Percentiles rank a stretch among this genome's conserved stretches.
phyloP scores from a whole-genome alignment of 2,888 invertebrate genomes.

The Eulithis testata region DNA sequence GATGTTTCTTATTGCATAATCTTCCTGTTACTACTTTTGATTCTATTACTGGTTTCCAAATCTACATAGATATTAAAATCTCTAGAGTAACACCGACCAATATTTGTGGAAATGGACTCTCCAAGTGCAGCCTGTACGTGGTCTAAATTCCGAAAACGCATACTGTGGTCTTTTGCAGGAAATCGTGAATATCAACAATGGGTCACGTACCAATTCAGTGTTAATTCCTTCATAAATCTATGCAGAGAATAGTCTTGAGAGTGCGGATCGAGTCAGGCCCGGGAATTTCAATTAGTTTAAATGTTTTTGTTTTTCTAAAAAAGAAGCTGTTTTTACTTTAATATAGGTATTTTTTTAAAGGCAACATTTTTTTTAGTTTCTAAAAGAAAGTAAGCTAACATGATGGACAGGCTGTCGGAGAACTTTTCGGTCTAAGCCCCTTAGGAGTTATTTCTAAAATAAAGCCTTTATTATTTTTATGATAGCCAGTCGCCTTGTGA shows the following conservation, averaged over 20 bases:
- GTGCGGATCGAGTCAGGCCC: conserved; percentile 45
- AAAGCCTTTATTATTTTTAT: too few relatives aligned
- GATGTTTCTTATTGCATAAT: too few relatives aligned
- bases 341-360: background rate
- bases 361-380: too few relatives aligned
- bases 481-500: too few relatives aligned
- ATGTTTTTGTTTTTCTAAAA: conserved; percentile 1
- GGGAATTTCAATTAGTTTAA: conserved; percentile 37
- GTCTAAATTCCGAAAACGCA: conserved; percentile 62
- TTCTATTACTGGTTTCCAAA: conserved; percentile 31
- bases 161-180: conserved; percentile 50
- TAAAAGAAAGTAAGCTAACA: background rate
- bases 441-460: too few relatives aligned
- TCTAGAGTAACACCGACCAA: conserved; percentile 65
- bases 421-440: background rate
- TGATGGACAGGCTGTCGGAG: background rate
- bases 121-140: conserved; percentile 64
- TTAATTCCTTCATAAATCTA: conserved; percentile 68
- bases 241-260: conserved; percentile 45
- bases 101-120: conserved; percentile 71
- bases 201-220: conserved; percentile 62
- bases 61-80: conserved; percentile 52
- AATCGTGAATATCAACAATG: conserved; percentile 56
- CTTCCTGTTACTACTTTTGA: background rate
- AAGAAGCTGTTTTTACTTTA: background rate